A percentile compares a stretch with the other conserved stretches of the same genome.
Evolutionary conservation across 2,113 vertebrate species (phyloP).

Genomic region (Synodontis membranacea): DNA sequence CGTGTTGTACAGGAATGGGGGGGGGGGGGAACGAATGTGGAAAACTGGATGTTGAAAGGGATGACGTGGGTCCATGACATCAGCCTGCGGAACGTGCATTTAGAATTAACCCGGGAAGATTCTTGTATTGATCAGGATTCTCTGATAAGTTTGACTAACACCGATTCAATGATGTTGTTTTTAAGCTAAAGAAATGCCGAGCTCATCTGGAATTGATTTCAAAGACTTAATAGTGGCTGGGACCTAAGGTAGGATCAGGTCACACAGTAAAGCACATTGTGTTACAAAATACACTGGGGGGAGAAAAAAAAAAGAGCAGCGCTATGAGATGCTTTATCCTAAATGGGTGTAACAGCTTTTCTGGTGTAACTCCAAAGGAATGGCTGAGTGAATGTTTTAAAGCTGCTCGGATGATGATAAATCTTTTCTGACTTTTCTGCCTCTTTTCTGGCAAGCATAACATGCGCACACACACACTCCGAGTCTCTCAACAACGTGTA

Average conservation of each 20-base stretch:
- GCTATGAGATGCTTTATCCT: background rate
- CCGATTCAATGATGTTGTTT: background rate
- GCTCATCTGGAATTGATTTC: conserved; percentile 18
- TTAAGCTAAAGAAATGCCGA: background rate
- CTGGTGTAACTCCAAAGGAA: conserved; percentile 1
- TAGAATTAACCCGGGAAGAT: background rate
- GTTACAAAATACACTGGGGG: background rate
- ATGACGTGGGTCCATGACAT: no score
- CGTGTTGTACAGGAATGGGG: background rate
- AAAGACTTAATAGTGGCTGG: background rate
- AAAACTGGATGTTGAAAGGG: background rate
- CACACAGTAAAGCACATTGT: background rate
- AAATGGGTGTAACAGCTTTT: background rate
- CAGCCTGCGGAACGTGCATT: background rate
- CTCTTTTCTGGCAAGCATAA: conserved; percentile 16
- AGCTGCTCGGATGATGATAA: conserved; percentile 3
- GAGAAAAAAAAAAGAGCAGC: background rate
- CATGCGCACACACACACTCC: background rate
- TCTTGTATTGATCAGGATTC: background rate
- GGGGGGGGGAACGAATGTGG: background rate
- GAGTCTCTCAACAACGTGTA: background rate
- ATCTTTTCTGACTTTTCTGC: conserved; percentile 30
- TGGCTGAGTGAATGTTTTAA: conserved; percentile 14
- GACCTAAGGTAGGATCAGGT: background rate
- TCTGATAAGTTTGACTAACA: background rate